Conservation (phyloP, 2,113 vertebrate genomes). For the Cathartes aura region DNA sequence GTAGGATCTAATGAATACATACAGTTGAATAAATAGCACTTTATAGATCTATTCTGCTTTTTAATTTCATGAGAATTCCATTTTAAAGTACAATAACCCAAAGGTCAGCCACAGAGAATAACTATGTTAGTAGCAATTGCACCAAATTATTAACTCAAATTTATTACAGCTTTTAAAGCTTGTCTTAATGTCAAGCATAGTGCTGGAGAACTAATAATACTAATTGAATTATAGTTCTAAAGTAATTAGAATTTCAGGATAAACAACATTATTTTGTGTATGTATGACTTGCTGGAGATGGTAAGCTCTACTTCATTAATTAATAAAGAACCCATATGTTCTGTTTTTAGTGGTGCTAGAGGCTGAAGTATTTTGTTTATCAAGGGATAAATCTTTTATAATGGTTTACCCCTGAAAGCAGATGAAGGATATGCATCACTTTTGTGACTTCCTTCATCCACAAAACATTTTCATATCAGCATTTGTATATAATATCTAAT, state of each 20-base stretch:
- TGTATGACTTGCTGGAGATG: background rate
- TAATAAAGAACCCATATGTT: conserved; percentile 32
- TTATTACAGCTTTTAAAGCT: conserved; percentile 3
- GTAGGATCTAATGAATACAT: background rate
- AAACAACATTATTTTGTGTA: conserved; percentile 24
- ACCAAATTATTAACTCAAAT: conserved; percentile 37
- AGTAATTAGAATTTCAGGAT: conserved; percentile 42
- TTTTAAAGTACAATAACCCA: conserved; percentile 27
- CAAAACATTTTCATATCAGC: background rate
- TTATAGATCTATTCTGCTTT: conserved; percentile 10
- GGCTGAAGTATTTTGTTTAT: conserved; percentile 35
- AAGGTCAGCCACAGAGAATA: conserved; percentile 42
- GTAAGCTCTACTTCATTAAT: conserved; percentile 47
- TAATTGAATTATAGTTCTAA: conserved; percentile 52
- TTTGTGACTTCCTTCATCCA: background rate
- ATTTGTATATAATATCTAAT: background rate
- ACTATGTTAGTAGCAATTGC: background rate
- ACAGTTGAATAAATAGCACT: background rate
- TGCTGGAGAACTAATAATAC: conserved; percentile 15
- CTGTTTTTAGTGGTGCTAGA: background rate
- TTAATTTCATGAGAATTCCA: conserved; percentile 19
- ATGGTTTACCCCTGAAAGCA: conserved; percentile 12
- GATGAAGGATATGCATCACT: background rate
- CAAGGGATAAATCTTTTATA: conserved; percentile 29
- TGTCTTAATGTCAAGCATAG: conserved; percentile 26